Conservation (phyloP, 2,113 vertebrate species). For the Notothenia rossii region DNA sequence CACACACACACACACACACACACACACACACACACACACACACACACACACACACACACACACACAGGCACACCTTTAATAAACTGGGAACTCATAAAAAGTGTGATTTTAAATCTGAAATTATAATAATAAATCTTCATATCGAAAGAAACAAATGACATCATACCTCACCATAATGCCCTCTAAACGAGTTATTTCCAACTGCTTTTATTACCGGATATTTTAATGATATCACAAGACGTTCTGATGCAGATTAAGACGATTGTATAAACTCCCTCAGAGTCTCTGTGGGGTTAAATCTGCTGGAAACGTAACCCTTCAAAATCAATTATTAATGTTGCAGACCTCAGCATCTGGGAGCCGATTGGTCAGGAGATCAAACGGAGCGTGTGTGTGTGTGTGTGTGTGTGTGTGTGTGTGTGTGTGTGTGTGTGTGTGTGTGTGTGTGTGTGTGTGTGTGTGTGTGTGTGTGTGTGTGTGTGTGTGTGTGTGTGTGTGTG, state of each 20-base stretch:
- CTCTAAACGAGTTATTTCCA: background rate
- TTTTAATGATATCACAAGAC: background rate
- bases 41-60: too few species aligned
- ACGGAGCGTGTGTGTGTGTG: too few species aligned
- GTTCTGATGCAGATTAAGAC: background rate
- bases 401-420: background rate
- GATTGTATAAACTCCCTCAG: background rate
- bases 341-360: constrained; percentile 20
- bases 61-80: too few species aligned
- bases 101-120: background rate
- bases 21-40: background rate
- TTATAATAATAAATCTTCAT: background rate
- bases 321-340: constrained; percentile 43
- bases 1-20: too few species aligned
- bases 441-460: too few species aligned
- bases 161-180: background rate
- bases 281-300: background rate
- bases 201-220: background rate
- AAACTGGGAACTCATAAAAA: too few species aligned
- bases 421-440: background rate
- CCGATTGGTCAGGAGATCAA: constrained; percentile 8
- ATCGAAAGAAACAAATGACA: too few species aligned
- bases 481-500: too few species aligned
- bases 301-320: background rate
- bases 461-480: too few species aligned